These are phyloP conservation scores for Drosophila azteca DNA, from an alignment of 1,140 invertebrate species.

Conservation along the genomic window DNA sequence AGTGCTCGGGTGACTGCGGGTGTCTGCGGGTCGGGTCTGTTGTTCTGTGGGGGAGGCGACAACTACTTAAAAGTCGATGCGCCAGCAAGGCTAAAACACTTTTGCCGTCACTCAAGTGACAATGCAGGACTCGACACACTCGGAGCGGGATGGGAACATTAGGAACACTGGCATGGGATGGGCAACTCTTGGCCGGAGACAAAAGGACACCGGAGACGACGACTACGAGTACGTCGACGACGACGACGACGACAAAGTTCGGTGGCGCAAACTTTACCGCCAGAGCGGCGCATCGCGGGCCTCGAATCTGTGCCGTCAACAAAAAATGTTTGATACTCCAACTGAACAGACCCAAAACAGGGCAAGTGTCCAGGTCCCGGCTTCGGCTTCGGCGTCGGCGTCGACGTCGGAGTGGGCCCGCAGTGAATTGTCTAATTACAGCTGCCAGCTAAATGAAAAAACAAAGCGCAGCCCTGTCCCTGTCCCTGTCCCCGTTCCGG, in stretches of 20 bases:
- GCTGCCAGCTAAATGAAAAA: constrained; percentile 70
- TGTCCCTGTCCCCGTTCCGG: too few species aligned
- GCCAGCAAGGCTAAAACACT: constrained; percentile 74
- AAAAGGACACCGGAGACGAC: constrained; percentile 5
- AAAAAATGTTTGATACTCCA: constrained; percentile 60
- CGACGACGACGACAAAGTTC: constrained; percentile 62
- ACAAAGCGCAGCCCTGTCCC: constrained; percentile 14
- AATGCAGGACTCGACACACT: constrained; percentile 44
- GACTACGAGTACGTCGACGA: too few species aligned
- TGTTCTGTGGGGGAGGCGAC: constrained; percentile 9
- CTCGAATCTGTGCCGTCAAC: constrained; percentile 68
- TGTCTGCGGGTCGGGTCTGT: background rate
- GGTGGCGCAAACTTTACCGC: constrained; percentile 74
- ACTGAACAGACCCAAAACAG: constrained; percentile 62
- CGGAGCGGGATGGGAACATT: background rate
- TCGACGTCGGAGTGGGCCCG: background rate
- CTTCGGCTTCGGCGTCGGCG: too few species aligned
- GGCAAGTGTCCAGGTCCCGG: constrained; percentile 13
- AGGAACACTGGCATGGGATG: too few species aligned
- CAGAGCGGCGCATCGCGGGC: constrained; percentile 68
- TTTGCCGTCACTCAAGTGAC: constrained; percentile 75
- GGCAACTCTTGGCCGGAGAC: constrained; percentile 3
- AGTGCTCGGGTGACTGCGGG: too few species aligned
- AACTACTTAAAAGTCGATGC: constrained; percentile 79
- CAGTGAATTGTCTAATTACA: constrained; percentile 80